Evolutionary conservation across 2,888 invertebrate genomes (phyloP).

Genomic region (Cantharis rufa): DNA sequence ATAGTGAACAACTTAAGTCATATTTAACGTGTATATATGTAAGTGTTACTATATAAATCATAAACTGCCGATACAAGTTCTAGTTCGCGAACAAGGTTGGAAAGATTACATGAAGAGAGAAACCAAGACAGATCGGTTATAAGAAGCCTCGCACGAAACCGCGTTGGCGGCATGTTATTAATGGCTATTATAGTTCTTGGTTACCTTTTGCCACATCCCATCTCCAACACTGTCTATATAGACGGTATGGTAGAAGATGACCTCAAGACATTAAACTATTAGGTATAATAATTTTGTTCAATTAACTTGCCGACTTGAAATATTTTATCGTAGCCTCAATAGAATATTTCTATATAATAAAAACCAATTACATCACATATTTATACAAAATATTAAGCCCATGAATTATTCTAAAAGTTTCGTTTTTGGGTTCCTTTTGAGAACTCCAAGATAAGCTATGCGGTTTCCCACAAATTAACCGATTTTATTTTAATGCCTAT

Average conservation of each 20-base stretch:
- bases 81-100: conserved; percentile 40
- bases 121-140: conserved; percentile 49
- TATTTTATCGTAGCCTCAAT: background rate
- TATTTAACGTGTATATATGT: conserved; percentile 35
- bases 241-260: background rate
- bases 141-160: conserved; percentile 51
- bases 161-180: conserved; percentile 53
- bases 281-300: background rate
- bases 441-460: background rate
- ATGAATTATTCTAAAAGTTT: background rate
- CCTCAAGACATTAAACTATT: conserved; percentile 3
- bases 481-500: background rate
- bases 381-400: background rate
- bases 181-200: conserved; percentile 49
- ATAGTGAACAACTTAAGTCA: conserved; percentile 9
- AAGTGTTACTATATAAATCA: conserved; percentile 42
- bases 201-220: conserved; percentile 31
- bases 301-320: background rate
- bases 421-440: background rate
- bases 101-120: conserved; percentile 16
- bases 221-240: conserved; percentile 11
- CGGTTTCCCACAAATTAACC: conserved; percentile 2
- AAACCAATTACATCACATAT: background rate
- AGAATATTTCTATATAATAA: background rate
- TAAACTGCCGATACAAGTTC: conserved; percentile 39